Evolutionary conservation across 2,113 vertebrate genomes (phyloP), one percentile per base, ranked within the genome.

Genomic region (Mus pahari): DNA sequence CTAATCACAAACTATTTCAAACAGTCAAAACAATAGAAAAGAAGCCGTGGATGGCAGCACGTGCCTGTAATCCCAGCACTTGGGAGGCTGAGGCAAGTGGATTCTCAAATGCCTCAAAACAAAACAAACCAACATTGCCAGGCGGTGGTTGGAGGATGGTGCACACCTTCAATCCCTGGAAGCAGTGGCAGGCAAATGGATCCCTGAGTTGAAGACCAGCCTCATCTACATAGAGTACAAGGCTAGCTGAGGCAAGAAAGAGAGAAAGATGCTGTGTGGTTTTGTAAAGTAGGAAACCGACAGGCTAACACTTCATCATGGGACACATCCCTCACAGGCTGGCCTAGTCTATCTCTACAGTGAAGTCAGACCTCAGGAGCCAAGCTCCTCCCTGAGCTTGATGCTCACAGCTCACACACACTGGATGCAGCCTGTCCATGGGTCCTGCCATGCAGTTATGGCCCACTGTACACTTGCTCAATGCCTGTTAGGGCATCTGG

Each of bases 401-500:
- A 53, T 3, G 64, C 13, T 36, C 48, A 5, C 86, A 55, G 3
- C 22, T 53, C 84, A 53, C 66, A n/a, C 26, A 50, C 62, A 36
- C 22, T 8, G 33, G 64, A 50, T 26, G 7, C 86, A 55, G 7
- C 20, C 64, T 26, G 13, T 39, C 48, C 86, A 73, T 1, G 4
- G 48, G 3, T n/a, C 50, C 66, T n/a, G 14, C 36, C 45, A 39
- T 17, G 50, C 36, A 39, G 66, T 50, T 71, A 50, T 16, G 64
- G 6, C 48, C 64, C 4, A 39, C 16, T 14, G 4, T 3, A 60
- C 33, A 4, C 7, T 16, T 4, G 0, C 20, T 17, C 55, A 17
- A 17, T 20, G 7, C 16, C 28, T 20, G 1, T 3, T 3, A 0
- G 4, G 53, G 36, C 73, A 20, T 14, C n/a, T 33, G 71, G 4